Evolutionary conservation across 2,797 vertebrate species (phyloP), one percentile per base, ranked within the genome.

Genomic region (Falco concolor): DNA sequence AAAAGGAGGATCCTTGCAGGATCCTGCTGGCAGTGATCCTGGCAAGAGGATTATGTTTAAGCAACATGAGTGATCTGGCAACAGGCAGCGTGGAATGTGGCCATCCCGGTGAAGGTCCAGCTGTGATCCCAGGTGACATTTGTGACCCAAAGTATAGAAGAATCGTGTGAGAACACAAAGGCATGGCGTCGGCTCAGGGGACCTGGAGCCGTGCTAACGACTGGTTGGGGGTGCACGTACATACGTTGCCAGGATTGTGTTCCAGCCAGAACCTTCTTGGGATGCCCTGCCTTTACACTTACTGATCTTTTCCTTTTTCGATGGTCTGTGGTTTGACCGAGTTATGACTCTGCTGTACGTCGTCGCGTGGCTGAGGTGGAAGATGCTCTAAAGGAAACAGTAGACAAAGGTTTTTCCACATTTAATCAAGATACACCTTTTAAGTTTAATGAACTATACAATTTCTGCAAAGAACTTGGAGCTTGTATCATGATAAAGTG

Each of bases 161-260:
- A 52, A 19, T 25, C 22, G n/a, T 8, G 38, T 34, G 30, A 23
- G 42, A 34, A 10, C 30, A 47, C 10, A 19, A 32, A 60, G 65
- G 38, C n/a, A 1, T 2, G 9, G 60, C 2, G 34, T 9, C 19
- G 47, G 21, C 60, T 47, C 17, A 1, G 4, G 74, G 65, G 52
- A 47, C 14, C 28, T 8, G 23, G 38, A 16, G 13, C 36, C 2
- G 7, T 16, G 34, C 14, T 6, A 21, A 38, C 2, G 3, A 14
- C 72, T 34, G 8, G 4, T 24, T 3, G 3, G 3, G 45, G n/a
- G 67, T 27, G 27, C 34, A 5, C 2, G 1, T 1, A 19, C 4
- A 10, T 53, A 28, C 0, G 0, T 17, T 40, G 61, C 21, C 63
- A 30, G 8, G 49, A 52, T 24, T 1, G 22, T 18, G 21, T 28